phyloP scores from a whole-genome alignment of 2,797 vertebrate species.

The Sphaeramia orbicularis region DNA sequence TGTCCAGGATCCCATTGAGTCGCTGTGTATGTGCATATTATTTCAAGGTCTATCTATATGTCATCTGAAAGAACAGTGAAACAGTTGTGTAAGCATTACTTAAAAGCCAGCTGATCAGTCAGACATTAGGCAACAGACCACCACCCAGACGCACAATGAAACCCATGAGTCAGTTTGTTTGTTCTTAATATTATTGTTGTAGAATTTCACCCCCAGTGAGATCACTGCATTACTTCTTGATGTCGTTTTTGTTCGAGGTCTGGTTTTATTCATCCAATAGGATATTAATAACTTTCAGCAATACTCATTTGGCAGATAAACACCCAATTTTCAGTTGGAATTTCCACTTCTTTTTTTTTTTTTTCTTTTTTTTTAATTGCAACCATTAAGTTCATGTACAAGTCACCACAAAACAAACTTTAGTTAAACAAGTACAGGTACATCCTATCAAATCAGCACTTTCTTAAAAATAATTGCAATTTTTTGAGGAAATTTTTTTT shows the following conservation, averaged over 20 bases:
- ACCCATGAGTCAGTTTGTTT: conserved; percentile 10
- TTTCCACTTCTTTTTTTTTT: no score
- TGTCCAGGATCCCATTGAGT: conserved; percentile 54
- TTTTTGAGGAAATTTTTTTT: no score
- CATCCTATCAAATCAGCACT: no score
- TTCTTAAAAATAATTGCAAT: no score
- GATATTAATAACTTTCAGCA: no score
- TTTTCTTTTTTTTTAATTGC: no score
- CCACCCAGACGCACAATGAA: conserved; percentile 4
- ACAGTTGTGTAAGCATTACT: conserved; percentile 21
- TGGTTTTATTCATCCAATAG: no score
- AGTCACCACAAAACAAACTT: no score
- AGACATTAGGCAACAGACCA: conserved; percentile 1
- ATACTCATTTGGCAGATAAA: no score
- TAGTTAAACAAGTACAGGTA: no score
- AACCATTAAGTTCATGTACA: no score
- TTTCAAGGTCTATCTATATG: not conserved
- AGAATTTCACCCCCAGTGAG: conserved; percentile 13
- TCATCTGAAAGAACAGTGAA: conserved; percentile 11
- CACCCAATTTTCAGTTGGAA: no score
- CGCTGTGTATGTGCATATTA: conserved; percentile 11
- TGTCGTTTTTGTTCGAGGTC: conserved; percentile 2
- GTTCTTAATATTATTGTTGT: not conserved
- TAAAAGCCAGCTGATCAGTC: conserved; percentile 1
- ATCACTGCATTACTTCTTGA: conserved; percentile 21